Percentiles rank a stretch among this genome's conserved stretches.
Evolutionary conservation across 2,888 invertebrate genomes (phyloP).

Genomic region (Heliconius charithonia): DNA sequence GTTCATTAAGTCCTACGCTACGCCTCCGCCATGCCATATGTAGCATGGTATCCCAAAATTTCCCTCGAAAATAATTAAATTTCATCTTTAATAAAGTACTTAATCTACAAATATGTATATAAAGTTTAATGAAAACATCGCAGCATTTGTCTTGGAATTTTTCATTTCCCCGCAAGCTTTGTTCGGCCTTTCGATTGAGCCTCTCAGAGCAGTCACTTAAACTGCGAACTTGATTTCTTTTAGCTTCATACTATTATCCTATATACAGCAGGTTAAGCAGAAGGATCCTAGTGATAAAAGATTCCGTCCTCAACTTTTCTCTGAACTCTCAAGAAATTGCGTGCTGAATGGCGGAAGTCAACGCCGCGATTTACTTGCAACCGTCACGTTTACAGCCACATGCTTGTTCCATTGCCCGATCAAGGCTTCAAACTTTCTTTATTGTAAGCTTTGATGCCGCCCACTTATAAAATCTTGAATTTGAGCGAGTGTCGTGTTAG

Average conservation of each 20-base stretch:
- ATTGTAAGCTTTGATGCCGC: neutral
- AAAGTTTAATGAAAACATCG: conserved; percentile 36
- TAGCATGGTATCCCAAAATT: neutral
- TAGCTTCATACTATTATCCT: neutral
- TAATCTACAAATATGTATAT: conserved; percentile 9
- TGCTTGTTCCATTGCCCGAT: neutral
- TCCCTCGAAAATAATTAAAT: neutral
- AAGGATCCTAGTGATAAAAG: too few species aligned
- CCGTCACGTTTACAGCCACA: neutral
- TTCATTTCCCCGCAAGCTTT: conserved; percentile 56
- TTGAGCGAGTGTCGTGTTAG: neutral
- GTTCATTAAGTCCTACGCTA: neutral
- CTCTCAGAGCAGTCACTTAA: conserved; percentile 8
- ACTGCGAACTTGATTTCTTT: conserved; percentile 12
- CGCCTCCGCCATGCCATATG: neutral
- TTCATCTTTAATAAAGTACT: conserved; percentile 6
- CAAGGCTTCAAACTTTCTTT: neutral
- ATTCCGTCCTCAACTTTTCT: too few species aligned
- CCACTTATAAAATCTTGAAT: neutral
- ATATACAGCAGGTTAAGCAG: neutral
- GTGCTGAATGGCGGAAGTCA: neutral
- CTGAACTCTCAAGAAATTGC: neutral
- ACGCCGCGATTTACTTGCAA: neutral
- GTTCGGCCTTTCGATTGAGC: conserved; percentile 18
- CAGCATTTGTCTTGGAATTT: conserved; percentile 55